Conservation (phyloP, 1,140 invertebrate genomes). For the Hylaeus volcanicus region DNA sequence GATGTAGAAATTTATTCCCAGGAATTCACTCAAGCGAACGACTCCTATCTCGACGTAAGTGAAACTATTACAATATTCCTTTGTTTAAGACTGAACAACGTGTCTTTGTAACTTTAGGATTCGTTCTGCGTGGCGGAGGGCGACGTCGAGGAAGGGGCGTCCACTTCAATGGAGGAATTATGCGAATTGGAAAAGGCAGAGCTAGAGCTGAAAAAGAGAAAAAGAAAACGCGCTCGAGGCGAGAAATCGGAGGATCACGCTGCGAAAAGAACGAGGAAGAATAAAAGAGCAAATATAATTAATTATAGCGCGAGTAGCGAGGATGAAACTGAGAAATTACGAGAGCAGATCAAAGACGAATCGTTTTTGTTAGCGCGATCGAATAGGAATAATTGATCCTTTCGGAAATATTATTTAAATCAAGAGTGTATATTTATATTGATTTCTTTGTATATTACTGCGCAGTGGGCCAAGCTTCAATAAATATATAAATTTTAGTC, state of each 20-base stretch:
- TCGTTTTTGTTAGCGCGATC: neutral
- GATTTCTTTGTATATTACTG: neutral
- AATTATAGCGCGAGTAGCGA: constrained; percentile 61
- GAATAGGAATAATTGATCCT: neutral
- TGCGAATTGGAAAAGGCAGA: constrained; percentile 46
- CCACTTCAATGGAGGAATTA: neutral
- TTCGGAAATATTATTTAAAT: neutral
- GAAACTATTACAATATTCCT: neutral
- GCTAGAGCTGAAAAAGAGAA: constrained; percentile 37
- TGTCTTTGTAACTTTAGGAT: constrained; percentile 59
- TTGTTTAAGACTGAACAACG: neutral
- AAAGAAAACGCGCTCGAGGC: constrained; percentile 37
- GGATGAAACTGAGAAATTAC: constrained; percentile 65
- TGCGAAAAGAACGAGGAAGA: constrained; percentile 19
- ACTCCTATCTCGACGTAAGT: constrained; percentile 74
- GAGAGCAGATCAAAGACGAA: constrained; percentile 57
- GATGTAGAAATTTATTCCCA: constrained; percentile 72
- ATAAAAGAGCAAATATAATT: constrained; percentile 32
- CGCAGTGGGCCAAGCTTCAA: no score
- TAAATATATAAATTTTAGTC: no score
- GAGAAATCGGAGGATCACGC: neutral
- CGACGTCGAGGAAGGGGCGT: neutral
- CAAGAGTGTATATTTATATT: neutral
- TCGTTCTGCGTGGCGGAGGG: constrained; percentile 67
- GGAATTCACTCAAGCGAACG: constrained; percentile 46